These are phyloP conservation scores for Hypomecis atomaria DNA, from an alignment of 2,888 invertebrate genomes.

Conservation along the genomic window DNA sequence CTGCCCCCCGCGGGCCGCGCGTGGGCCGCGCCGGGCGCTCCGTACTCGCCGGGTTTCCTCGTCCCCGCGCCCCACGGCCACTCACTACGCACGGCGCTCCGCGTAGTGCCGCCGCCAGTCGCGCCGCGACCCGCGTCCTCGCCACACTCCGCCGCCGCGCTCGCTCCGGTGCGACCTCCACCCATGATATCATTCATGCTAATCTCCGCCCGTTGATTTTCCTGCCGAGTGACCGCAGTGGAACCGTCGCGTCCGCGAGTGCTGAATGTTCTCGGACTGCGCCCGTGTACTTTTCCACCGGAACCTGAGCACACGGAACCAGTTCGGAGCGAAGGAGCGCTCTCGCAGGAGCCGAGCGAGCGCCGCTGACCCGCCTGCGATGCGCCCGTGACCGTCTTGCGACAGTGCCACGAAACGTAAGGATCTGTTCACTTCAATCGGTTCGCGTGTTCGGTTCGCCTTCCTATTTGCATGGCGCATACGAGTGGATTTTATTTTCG, in stretches of 20 bases:
- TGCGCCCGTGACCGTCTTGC: conserved; percentile 82
- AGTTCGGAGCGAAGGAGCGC: conserved; percentile 70
- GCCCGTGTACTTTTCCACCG: conserved; percentile 76
- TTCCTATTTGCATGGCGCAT: conserved; percentile 84
- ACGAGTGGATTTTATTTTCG: conserved; percentile 84
- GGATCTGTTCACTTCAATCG: conserved; percentile 77
- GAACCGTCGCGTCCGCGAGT: conserved; percentile 75
- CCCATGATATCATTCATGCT: conserved; percentile 78
- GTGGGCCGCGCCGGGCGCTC: conserved; percentile 70
- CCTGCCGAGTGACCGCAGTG: conserved; percentile 77
- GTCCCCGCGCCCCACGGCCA: conserved; percentile 85
- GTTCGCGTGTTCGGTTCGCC: conserved; percentile 72
- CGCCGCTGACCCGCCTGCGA: conserved; percentile 76
- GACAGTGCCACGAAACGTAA: conserved; percentile 84
- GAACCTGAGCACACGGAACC: conserved; percentile 71
- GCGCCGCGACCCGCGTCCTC: conserved; percentile 81
- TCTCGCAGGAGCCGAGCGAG: conserved; percentile 67
- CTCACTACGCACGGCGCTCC: conserved; percentile 82
- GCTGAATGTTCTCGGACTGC: conserved; percentile 76
- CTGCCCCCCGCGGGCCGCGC: conserved; percentile 57
- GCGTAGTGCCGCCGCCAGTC: conserved; percentile 81
- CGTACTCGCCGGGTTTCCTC: conserved; percentile 84
- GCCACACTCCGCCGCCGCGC: conserved; percentile 63
- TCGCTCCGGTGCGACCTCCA: conserved; percentile 51
- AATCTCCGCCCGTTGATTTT: conserved; percentile 78